Evolutionary conservation across 2,888 invertebrate genomes (phyloP).

Genomic region (Xiphydria camelus): DNA sequence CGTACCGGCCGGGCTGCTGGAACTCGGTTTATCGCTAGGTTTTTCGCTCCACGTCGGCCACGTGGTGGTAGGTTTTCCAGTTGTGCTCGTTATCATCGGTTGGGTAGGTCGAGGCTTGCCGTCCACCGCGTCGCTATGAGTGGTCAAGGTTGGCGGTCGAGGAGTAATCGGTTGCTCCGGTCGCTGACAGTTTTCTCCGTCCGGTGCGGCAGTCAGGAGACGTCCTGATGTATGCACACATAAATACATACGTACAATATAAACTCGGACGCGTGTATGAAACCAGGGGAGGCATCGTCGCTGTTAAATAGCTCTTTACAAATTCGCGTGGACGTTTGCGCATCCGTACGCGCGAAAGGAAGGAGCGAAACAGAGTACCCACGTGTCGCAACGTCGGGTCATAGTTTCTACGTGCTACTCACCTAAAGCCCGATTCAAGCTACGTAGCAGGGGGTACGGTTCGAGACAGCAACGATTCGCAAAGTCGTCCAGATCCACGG

Average conservation of each 20-base stretch:
- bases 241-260: constrained; percentile 4
- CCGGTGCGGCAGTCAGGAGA: constrained; percentile 60
- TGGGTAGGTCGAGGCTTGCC: constrained; percentile 33
- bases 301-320: too few relatives aligned
- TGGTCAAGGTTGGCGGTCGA: constrained; percentile 73
- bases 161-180: constrained; percentile 77
- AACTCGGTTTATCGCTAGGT: constrained; percentile 20
- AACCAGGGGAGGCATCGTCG: too few relatives aligned
- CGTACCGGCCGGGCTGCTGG: too few relatives aligned
- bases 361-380: too few relatives aligned
- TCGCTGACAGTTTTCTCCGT: constrained; percentile 67
- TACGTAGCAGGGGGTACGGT: constrained; percentile 75
- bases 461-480: constrained; percentile 82
- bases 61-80: constrained; percentile 39
- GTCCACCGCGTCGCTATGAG: constrained; percentile 65
- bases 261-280: too few relatives aligned
- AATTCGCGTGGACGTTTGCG: not conserved
- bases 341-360: too few relatives aligned
- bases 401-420: constrained; percentile 48
- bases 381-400: too few relatives aligned
- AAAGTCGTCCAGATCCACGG: constrained; percentile 86
- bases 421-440: constrained; percentile 78
- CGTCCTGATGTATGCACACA: constrained; percentile 19
- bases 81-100: constrained; percentile 35
- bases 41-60: constrained; percentile 51